Conservation (phyloP, 1,140 invertebrate species). For the Hypsibius dujardini region DNA sequence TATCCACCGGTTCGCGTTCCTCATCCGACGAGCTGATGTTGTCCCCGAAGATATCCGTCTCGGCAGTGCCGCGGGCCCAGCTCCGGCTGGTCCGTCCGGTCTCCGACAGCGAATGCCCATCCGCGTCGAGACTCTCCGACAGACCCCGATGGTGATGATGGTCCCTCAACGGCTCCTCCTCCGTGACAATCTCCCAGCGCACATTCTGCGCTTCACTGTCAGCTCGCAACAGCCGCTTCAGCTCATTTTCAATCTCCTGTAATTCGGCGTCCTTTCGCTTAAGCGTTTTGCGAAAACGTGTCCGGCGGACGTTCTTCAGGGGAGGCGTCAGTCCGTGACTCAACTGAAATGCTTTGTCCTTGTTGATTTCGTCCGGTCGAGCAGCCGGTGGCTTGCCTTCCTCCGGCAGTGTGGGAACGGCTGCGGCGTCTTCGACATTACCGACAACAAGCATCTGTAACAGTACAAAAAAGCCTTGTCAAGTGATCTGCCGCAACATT, state of each 20-base stretch:
- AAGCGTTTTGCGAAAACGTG: slow-evolving; percentile 79
- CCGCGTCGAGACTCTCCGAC: not conserved
- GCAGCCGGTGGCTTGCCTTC: slow-evolving; percentile 44
- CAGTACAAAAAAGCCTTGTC: not conserved
- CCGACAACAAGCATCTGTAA: not conserved
- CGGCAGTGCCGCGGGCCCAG: slow-evolving; percentile 34
- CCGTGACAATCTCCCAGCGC: slow-evolving; percentile 32
- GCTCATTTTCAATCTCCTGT: slow-evolving; percentile 91
- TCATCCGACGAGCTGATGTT: slow-evolving; percentile 56
- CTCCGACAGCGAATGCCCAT: not conserved
- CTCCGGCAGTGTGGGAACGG: slow-evolving; percentile 54
- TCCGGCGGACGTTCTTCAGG: slow-evolving; percentile 76
- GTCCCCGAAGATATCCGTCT: slow-evolving; percentile 72
- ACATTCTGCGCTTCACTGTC: slow-evolving; percentile 31
- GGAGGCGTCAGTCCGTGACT: slow-evolving; percentile 85
- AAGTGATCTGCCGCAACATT: too few relatives aligned
- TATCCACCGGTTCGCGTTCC: slow-evolving; percentile 26
- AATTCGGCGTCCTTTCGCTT: slow-evolving; percentile 93
- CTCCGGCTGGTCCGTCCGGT: not conserved
- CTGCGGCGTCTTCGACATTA: slow-evolving; percentile 55
- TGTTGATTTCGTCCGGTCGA: slow-evolving; percentile 66
- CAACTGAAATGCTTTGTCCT: slow-evolving; percentile 81
- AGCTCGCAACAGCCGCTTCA: slow-evolving; percentile 63
- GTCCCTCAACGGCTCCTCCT: slow-evolving; percentile 24
- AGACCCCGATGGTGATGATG: not conserved